phyloP scores from a whole-genome alignment of 2,797 vertebrate genomes.

The Heterohyrax brucei region DNA sequence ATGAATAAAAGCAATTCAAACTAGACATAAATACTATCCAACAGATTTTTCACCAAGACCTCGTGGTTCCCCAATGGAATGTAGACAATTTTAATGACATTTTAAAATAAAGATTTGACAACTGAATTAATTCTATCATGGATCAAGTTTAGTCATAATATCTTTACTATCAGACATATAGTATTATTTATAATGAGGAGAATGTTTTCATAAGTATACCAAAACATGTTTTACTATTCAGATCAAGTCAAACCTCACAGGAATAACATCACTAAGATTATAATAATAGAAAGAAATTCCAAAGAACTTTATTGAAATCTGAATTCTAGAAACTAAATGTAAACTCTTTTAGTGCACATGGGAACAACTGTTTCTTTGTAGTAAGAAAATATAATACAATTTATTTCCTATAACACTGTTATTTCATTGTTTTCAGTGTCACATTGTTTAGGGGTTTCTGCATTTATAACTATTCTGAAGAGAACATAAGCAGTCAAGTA shows the following conservation, averaged over 20 bases:
- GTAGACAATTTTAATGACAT: conserved; percentile 88
- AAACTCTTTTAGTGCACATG: conserved; percentile 86
- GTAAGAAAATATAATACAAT: conserved; percentile 68
- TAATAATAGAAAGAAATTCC: conserved; percentile 54
- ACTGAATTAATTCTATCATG: conserved; percentile 75
- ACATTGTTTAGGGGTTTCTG: conserved; percentile 74
- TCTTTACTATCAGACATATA: conserved; percentile 83
- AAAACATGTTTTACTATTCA: conserved; percentile 70
- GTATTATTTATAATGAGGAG: conserved; percentile 61
- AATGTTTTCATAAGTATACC: conserved; percentile 25
- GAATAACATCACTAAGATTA: conserved; percentile 58
- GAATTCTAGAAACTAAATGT: conserved; percentile 86
- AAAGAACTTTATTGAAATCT: conserved; percentile 81
- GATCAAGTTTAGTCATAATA: conserved; percentile 85
- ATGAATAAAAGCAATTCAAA: conserved; percentile 88
- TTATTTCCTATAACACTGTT: conserved; percentile 74
- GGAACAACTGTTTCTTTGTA: conserved; percentile 85
- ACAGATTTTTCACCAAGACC: conserved; percentile 85
- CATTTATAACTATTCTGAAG: conserved; percentile 61
- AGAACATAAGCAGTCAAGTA: conserved; percentile 63
- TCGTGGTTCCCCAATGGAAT: conserved; percentile 80
- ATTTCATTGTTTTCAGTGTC: conserved; percentile 78
- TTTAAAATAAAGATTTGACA: conserved; percentile 87
- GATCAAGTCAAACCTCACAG: conserved; percentile 66
- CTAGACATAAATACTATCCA: conserved; percentile 87